Evolutionary conservation across 1,140 invertebrate genomes (phyloP).

Genomic region (Listronotus oregonensis): DNA sequence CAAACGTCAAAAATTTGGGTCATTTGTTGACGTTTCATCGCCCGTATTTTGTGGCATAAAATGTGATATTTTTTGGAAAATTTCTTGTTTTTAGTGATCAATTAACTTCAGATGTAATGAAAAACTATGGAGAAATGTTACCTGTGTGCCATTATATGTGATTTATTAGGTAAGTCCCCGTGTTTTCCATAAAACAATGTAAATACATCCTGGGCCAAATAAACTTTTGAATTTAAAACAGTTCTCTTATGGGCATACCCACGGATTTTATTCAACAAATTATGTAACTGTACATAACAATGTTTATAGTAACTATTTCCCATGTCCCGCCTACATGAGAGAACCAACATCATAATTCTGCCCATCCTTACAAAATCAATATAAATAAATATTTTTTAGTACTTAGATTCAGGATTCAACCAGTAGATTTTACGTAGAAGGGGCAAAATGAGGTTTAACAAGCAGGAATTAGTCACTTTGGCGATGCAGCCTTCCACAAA

Average conservation of each 20-base stretch:
- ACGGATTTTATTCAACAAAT: conserved; percentile 1
- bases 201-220: background rate
- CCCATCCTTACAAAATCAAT: conserved; percentile 1
- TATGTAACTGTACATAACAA: conserved; percentile 8
- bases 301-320: background rate
- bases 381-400: background rate
- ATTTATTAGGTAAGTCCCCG: conserved; percentile 3
- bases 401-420: background rate
- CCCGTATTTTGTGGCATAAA: conserved; percentile 20
- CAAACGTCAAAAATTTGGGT: conserved; percentile 8
- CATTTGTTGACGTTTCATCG: conserved; percentile 41
- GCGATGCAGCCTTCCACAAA: conserved; percentile 84
- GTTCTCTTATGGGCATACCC: background rate
- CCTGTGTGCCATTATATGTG: conserved; percentile 2
- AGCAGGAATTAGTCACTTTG: conserved; percentile 81
- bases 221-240: background rate
- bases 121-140: background rate
- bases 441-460: conserved; percentile 85
- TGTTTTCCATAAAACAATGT: background rate
- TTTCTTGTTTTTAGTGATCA: conserved; percentile 9
- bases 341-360: background rate
- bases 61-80: conserved; percentile 17
- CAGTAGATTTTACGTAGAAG: background rate
- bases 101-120: conserved; percentile 11
- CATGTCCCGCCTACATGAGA: background rate